These are phyloP conservation scores for Hypomecis atomaria DNA, from an alignment of 2,888 invertebrate species.

Conservation along the genomic window DNA sequence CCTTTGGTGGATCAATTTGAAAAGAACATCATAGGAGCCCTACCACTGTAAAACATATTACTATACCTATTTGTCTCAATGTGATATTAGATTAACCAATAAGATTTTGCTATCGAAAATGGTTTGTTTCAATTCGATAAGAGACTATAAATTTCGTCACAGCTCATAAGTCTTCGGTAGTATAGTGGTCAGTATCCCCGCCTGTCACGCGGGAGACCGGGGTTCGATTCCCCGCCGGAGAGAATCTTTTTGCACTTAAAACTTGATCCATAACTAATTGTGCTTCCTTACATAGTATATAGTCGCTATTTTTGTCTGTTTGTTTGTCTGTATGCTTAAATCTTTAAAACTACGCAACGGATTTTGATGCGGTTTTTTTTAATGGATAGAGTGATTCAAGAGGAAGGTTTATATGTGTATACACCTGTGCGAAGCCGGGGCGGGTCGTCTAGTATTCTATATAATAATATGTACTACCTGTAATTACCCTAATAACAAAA, in stretches of 20 bases:
- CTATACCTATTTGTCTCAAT: not conserved
- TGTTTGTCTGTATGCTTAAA: no score
- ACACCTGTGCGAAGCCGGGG: no score
- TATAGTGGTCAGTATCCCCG: conserved; percentile 85
- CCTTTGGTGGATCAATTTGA: conserved; percentile 60
- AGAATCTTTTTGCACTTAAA: conserved; percentile 42
- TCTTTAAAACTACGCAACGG: no score
- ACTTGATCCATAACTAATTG: not conserved
- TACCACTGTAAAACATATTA: conserved; percentile 44
- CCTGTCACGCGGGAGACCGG: conserved; percentile 86
- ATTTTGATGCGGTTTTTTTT: no score
- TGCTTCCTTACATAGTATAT: no score
- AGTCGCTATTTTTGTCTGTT: no score
- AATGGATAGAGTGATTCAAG: no score
- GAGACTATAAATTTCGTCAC: not conserved
- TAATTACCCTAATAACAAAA: no score
- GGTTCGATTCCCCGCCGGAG: conserved; percentile 85
- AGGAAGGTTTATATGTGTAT: no score
- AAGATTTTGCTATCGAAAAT: not conserved
- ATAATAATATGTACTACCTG: no score
- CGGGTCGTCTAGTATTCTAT: no score
- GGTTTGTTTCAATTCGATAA: not conserved
- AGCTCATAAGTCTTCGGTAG: conserved; percentile 72
- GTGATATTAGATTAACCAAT: not conserved
- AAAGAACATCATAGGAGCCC: conserved; percentile 56